These are phyloP conservation scores for Bradypodion ventrale DNA, from an alignment of 2,797 vertebrate species.

Conservation along the genomic window DNA sequence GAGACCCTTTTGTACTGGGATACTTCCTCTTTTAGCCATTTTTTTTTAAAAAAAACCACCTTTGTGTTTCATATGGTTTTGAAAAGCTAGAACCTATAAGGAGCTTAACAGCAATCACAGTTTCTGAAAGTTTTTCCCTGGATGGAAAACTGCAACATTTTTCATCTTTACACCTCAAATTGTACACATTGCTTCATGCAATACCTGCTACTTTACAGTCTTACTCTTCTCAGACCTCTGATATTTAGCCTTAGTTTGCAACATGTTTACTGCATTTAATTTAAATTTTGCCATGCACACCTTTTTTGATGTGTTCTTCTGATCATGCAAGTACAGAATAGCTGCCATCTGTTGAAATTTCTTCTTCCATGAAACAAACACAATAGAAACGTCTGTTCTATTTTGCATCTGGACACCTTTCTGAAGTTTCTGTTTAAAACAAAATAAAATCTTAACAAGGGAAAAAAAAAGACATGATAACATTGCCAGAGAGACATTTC, in stretches of 20 bases:
- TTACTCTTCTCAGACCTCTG: not conserved
- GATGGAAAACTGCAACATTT: not conserved
- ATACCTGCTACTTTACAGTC: not conserved
- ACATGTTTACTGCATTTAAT: not conserved
- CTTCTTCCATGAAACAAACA: not conserved
- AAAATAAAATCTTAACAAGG: not conserved
- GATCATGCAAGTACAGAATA: too few relatives aligned
- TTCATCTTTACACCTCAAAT: not conserved
- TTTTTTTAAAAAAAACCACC: not conserved
- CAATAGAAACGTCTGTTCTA: not conserved
- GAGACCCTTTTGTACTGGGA: not conserved
- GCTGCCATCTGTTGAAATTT: not conserved
- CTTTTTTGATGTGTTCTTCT: too few relatives aligned
- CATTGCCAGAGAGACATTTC: not conserved
- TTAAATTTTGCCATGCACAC: not conserved
- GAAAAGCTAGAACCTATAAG: constrained; percentile 5
- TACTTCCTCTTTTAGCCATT: not conserved
- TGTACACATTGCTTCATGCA: not conserved
- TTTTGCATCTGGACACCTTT: not conserved
- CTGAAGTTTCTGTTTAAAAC: not conserved
- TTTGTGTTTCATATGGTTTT: not conserved
- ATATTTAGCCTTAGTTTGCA: not conserved
- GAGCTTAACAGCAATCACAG: not conserved
- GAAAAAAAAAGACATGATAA: not conserved
- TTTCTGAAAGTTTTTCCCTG: not conserved